Percentiles rank a stretch among this genome's conserved stretches.
phyloP scores from a whole-genome alignment of 2,797 vertebrate genomes.

The Xenops minutus region DNA sequence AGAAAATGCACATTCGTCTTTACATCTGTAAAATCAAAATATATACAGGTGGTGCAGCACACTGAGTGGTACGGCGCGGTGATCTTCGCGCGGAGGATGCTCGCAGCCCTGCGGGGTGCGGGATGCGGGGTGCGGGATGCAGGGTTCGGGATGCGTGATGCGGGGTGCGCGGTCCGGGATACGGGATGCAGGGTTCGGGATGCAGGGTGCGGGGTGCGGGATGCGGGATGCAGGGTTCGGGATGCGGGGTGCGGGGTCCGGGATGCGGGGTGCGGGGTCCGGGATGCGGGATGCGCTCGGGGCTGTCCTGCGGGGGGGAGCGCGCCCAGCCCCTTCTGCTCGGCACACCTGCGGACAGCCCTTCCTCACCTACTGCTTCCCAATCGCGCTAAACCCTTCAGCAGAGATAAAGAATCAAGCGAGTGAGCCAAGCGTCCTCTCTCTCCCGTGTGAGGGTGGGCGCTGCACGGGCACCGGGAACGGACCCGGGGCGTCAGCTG shows the following conservation, averaged over 20 bases:
- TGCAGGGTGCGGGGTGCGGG: background rate
- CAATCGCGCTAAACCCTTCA: background rate
- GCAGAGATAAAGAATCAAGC: background rate
- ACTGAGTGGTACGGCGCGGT: background rate
- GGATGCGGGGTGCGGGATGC: background rate
- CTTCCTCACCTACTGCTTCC: background rate
- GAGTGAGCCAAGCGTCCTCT: too few relatives aligned
- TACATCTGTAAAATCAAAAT: background rate
- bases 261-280: background rate
- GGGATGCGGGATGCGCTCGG: background rate
- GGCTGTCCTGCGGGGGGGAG: background rate
- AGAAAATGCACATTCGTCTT: background rate
- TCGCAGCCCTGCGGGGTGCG: background rate
- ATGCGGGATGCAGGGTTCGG: background rate
- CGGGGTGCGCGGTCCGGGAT: too few relatives aligned
- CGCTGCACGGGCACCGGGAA: background rate
- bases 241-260: background rate
- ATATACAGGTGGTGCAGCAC: background rate
- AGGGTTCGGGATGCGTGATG: too few relatives aligned
- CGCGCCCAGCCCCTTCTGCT: background rate
- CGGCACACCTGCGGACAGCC: background rate
- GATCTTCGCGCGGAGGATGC: background rate
- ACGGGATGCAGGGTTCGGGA: background rate
- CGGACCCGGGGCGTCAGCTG: background rate
- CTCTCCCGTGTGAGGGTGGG: background rate